Base-by-base conservation (phyloP, 1,140 invertebrate genomes). In the Carposina sasakii region DNA sequence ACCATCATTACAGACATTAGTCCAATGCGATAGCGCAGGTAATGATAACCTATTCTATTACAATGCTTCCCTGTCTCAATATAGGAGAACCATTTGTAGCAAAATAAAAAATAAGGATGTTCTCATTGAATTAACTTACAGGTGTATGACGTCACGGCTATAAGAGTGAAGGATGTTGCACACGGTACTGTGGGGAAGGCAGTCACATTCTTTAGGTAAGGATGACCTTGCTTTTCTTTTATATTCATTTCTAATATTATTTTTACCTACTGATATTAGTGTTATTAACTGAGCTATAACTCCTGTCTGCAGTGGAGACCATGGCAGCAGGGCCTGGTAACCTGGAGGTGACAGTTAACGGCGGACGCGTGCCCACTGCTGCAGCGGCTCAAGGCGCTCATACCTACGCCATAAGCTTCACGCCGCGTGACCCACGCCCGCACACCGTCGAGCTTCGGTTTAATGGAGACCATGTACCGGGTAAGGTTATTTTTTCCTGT, bases 331-430 rank as follows among this genome's bases (percentile, higher is more conserved):
- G 98, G 20, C 87, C 96, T 91, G 98, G 98, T 8, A 98, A 98
- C 82, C 82, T 99, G 33, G 98, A 99, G 81, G 97, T 99, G 21
- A 97, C 96, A 0, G 97, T 99, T 1, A 98, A 98, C 64, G 95
- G 96, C 31, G 98, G 97, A 0, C 91, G 95, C 52, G 96, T 98
- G 20, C 96, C 97, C 1, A 99, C 97, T 5, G 96, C 95, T 23
- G 97, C 98, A 6, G 94, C 97, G 76, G 94, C 96, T 12, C 93
- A 98, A 71, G 96, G 96, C 31, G 92, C 96, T 20, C 96, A 98
- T 70, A 94, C 94, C 0, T 99, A 99, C 78, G 97, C 98, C 30
- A 98, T 99, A 55, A 96, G 95, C 6, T 99, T 99, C 78, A 96
- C 95, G 10, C 98, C 97, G 0, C 88, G 94, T 36, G 95, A 98